Evolutionary conservation across 2,797 vertebrate genomes (phyloP).

Genomic region (Squalus acanthias): DNA sequence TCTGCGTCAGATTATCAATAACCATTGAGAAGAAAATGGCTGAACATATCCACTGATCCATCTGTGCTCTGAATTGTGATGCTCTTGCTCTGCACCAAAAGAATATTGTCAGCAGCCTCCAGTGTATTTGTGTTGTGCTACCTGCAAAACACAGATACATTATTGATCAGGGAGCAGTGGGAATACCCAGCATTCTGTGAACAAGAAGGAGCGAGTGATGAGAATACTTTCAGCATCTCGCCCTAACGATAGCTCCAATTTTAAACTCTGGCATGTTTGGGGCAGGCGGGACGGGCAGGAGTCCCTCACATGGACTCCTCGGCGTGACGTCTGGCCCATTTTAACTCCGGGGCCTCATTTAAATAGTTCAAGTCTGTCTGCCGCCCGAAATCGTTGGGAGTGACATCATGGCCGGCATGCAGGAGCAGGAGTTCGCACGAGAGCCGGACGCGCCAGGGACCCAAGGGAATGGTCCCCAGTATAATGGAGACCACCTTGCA

Average conservation of each 20-base stretch:
- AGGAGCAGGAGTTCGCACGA: background rate
- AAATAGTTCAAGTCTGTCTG: background rate
- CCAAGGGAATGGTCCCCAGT: background rate
- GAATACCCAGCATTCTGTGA: background rate
- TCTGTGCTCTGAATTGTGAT: background rate
- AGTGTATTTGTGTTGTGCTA: background rate
- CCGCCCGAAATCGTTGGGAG: no score
- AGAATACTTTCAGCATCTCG: background rate
- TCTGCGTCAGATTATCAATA: background rate
- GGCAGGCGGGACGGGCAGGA: background rate
- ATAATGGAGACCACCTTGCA: background rate
- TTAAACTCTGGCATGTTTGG: background rate
- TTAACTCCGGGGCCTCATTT: background rate
- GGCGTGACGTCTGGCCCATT: background rate
- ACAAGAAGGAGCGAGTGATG: background rate
- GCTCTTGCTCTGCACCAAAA: background rate
- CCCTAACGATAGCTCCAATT: background rate
- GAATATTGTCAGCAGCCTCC: background rate
- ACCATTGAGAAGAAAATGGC: background rate
- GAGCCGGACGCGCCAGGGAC: background rate
- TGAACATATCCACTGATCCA: background rate
- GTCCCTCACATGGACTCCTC: background rate
- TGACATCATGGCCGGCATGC: background rate
- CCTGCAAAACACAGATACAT: background rate
- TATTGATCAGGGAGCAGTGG: slow-evolving; percentile 9